Conservation (phyloP, 1,140 invertebrate species). For the Dinoponera quadriceps region DNA sequence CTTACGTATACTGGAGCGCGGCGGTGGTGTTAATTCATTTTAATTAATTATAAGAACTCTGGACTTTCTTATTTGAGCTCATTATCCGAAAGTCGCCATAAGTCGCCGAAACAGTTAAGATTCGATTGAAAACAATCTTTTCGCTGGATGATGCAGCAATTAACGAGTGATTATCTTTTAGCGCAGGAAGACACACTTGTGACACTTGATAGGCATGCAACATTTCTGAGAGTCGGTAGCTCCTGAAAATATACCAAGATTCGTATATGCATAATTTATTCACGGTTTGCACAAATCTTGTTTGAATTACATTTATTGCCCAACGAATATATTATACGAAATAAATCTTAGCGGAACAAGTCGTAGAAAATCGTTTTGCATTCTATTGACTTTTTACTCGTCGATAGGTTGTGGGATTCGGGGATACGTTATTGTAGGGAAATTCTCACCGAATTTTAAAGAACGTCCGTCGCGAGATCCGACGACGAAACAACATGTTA, state of each 20-base stretch:
- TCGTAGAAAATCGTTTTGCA: too few relatives aligned
- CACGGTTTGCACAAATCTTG: too few relatives aligned
- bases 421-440: too few relatives aligned
- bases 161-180: neutral
- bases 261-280: too few relatives aligned
- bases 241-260: neutral
- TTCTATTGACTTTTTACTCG: too few relatives aligned
- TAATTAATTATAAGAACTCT: neutral
- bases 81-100: neutral
- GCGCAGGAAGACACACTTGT: neutral
- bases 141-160: neutral
- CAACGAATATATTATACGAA: too few relatives aligned
- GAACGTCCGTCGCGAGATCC: too few relatives aligned
- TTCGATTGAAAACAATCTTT: slow-evolving; percentile 5
- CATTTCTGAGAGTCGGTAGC: neutral
- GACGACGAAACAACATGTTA: neutral
- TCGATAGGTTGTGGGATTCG: too few relatives aligned
- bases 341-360: too few relatives aligned
- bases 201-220: neutral
- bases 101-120: neutral
- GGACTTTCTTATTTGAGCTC: neutral
- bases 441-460: too few relatives aligned
- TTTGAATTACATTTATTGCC: too few relatives aligned
- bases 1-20: neutral
- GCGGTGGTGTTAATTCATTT: slow-evolving; percentile 15